phyloP scores from a whole-genome alignment of 2,888 invertebrate genomes.

The Macrosoma leucophasiata region DNA sequence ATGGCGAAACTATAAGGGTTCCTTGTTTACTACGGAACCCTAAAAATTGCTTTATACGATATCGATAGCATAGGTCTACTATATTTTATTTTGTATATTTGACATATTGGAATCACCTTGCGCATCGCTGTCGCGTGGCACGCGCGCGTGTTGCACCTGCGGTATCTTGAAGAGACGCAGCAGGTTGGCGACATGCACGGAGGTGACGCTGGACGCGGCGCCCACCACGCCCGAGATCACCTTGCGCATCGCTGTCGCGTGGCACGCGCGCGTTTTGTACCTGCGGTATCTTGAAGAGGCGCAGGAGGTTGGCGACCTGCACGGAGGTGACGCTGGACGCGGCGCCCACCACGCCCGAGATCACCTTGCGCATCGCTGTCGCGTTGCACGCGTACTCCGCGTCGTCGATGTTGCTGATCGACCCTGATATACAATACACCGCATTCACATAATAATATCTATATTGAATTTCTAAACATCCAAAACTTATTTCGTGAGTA shows the following conservation, averaged over 20 bases:
- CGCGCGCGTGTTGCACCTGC: no score
- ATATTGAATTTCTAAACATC: no score
- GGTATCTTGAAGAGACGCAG: background rate
- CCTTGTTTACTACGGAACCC: no score
- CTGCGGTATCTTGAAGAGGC: slow-evolving; percentile 94
- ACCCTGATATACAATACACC: slow-evolving; percentile 87
- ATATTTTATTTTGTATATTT: no score
- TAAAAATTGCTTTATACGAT: no score
- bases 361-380: slow-evolving; percentile 87
- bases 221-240: slow-evolving; percentile 1
- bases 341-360: slow-evolving; percentile 57
- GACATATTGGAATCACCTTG: no score
- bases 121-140: no score
- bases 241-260: slow-evolving; percentile 10
- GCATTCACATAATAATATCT: no score
- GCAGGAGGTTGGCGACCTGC: slow-evolving; percentile 88
- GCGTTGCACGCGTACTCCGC: slow-evolving; percentile 92
- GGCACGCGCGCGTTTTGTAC: slow-evolving; percentile 25
- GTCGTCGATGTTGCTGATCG: slow-evolving; percentile 95
- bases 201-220: background rate
- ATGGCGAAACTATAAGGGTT: no score
- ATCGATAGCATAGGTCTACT: no score
- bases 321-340: slow-evolving; percentile 95
- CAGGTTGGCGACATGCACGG: background rate
- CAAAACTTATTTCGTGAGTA: no score